Evolutionary conservation across 2,797 vertebrate species (phyloP), one percentile per base, ranked within the genome.

Genomic region (Syndactyla subalaris): DNA sequence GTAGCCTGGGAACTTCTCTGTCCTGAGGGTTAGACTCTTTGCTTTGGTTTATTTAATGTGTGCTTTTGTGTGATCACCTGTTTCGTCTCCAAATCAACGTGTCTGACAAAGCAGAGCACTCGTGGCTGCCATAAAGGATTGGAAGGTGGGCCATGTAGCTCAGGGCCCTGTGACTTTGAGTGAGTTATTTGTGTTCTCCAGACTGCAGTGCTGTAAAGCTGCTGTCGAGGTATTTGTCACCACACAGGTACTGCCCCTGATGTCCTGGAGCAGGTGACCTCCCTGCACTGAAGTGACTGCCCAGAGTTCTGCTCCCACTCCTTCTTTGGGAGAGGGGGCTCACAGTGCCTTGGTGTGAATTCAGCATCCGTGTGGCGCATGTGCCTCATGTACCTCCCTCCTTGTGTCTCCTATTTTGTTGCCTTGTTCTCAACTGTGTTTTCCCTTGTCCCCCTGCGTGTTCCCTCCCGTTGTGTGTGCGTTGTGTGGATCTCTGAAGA

Each of bases 401-500:
- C 82, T 63, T 80, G 78, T 88, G 93, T 95, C 91, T 96, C 93
- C 90, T 97, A 81, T 97, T 96, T 96, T 80, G 93, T 71, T 65
- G 49, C 82, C 46, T 76, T 98, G 97, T 97, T 98, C 91, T 97
- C 93, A 97, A 88, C 72, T 97, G 94, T 97, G 96, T 98, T 98
- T 98, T 98, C 97, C 98, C 96, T 98, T 98, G 96, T 98, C 96
- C 94, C 97, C 98, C 97, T 98, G 96, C 95, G 97, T 98, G 94
- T 97, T 97, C 98, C 98, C 97, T 98, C 98, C 97, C 91, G 24
- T 92, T 98, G 97, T 98, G 97, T 98, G 96, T 97, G 95, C 98
- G 32, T 97, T 97, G 95, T 98, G 98, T 98, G 98, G 97, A 98
- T 98, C 94, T 98, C 98, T 98, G 99, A 99, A 99, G 99, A 99